Percentiles rank a stretch among this genome's conserved stretches.
Conservation (phyloP, 2,113 vertebrate genomes). For the Silurus meridionalis region DNA sequence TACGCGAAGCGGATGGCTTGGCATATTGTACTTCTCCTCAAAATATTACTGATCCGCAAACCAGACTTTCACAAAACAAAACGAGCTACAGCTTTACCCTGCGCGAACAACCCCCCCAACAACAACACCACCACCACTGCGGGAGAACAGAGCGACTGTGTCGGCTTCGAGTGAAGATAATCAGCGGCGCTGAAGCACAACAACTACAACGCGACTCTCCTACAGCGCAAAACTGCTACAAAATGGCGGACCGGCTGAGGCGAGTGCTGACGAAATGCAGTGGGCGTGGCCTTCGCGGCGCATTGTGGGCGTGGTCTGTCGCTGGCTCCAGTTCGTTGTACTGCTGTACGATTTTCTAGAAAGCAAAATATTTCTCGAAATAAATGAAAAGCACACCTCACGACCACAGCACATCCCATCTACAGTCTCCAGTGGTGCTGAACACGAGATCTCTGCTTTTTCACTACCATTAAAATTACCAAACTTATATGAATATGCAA, state of each 20-base stretch:
- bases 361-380: background rate
- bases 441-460: background rate
- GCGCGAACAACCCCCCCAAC: background rate
- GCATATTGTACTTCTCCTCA: conserved; percentile 73
- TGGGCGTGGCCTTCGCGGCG: background rate
- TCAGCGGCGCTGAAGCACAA: background rate
- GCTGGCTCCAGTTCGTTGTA: background rate
- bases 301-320: background rate
- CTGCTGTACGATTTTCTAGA: background rate
- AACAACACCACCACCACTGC: background rate
- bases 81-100: background rate
- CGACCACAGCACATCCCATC: background rate
- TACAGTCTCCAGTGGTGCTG: no score
- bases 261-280: background rate
- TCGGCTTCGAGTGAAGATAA: background rate
- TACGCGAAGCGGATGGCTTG: conserved; percentile 85
- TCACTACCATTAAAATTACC: background rate
- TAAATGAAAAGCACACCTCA: background rate
- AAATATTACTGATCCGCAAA: conserved; percentile 49
- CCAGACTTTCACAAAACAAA: background rate
- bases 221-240: background rate
- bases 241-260: conserved; percentile 32
- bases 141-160: no score
- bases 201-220: background rate
- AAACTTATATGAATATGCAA: background rate